These are phyloP conservation scores for Festucalex cinctus DNA, from an alignment of 2,113 vertebrate species.

Conservation along the genomic window DNA sequence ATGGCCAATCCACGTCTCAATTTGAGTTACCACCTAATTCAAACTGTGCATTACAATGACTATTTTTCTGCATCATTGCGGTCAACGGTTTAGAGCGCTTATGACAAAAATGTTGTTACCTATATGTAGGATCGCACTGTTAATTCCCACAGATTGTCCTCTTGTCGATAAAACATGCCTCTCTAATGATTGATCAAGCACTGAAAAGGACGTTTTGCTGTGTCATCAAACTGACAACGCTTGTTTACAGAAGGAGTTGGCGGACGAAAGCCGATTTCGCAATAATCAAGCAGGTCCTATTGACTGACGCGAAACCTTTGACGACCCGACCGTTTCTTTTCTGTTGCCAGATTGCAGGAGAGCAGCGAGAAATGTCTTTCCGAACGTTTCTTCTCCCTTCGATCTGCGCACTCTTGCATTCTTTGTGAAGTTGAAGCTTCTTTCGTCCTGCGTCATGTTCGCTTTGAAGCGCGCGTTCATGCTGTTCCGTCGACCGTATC, in stretches of 20 bases:
- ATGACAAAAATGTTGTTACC: not conserved
- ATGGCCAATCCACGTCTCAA: too few species aligned
- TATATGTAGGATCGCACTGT: not conserved
- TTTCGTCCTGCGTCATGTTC: not conserved
- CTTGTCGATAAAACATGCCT: not conserved
- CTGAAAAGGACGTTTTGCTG: not conserved
- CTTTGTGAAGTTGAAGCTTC: slow-evolving; percentile 1
- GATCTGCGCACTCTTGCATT: not conserved
- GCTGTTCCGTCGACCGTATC: not conserved
- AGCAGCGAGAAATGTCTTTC: not conserved
- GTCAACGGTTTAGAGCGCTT: not conserved
- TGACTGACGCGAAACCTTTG: not conserved
- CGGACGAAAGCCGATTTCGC: not conserved
- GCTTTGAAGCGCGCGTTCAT: not conserved
- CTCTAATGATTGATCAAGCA: not conserved
- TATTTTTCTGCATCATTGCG: too few species aligned
- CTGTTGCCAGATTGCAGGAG: not conserved
- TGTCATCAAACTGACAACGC: not conserved
- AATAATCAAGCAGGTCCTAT: not conserved
- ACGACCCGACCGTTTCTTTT: not conserved
- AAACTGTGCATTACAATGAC: too few species aligned
- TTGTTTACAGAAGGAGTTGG: not conserved
- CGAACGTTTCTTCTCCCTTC: not conserved
- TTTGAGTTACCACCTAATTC: too few species aligned
- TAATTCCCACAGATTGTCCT: not conserved